Conservation (phyloP, 2,888 invertebrate species). For the Rhopalosiphum nymphaeae region DNA sequence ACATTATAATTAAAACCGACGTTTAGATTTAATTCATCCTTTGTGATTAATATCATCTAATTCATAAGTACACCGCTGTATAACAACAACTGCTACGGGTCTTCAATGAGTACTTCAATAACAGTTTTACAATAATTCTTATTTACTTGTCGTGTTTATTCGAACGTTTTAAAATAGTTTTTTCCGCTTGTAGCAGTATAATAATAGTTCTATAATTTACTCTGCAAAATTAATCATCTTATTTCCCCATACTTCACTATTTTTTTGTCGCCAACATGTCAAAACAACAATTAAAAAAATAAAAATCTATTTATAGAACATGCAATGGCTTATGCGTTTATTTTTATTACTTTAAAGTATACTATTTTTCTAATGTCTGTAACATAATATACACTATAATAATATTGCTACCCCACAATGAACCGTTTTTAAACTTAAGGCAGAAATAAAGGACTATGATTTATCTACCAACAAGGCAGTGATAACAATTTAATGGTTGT, state of each 20-base stretch:
- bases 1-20: constrained; percentile 3
- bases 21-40: not conserved
- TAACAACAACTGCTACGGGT: not conserved
- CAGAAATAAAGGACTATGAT: no score
- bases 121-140: not conserved
- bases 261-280: not conserved
- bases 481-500: not conserved
- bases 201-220: not conserved
- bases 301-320: not conserved
- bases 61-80: not conserved
- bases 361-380: not conserved
- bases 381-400: no score
- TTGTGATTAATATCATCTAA: not conserved
- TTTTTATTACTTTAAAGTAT: not conserved
- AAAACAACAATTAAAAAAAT: not conserved
- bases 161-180: not conserved
- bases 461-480: no score
- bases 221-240: not conserved
- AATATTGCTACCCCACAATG: no score
- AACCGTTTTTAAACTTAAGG: no score
- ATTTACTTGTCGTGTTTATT: not conserved
- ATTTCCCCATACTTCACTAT: not conserved
- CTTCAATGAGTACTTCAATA: not conserved
- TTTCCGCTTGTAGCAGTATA: not conserved
- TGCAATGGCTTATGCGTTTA: not conserved